Percentiles rank a stretch among this genome's conserved stretches.
Conservation (phyloP, 2,113 vertebrate genomes). For the Antigone vipio region DNA sequence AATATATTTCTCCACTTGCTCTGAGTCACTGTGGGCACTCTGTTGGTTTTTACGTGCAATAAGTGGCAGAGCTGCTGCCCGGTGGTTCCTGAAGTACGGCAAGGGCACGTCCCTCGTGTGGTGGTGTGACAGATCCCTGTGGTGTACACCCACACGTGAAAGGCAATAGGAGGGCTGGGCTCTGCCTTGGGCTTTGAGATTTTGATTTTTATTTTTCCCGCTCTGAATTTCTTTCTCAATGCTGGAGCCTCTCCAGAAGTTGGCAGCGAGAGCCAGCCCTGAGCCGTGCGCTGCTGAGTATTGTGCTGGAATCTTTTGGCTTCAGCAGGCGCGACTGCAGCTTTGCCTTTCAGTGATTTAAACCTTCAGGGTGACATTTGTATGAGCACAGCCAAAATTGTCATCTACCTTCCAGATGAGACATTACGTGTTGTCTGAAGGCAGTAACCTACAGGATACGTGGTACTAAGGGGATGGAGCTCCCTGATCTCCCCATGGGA, state of each 20-base stretch:
- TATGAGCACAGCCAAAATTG: not conserved
- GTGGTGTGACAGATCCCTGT: not conserved
- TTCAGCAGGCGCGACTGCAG: not conserved
- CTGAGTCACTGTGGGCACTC: not conserved
- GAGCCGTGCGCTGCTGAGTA: not conserved
- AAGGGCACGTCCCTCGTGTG: rapidly evolving
- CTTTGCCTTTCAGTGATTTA: not conserved
- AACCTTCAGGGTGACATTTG: not conserved
- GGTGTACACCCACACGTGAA: rapidly evolving
- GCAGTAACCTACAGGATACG: not conserved
- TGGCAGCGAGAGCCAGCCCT: not conserved
- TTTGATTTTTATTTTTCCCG: not conserved
- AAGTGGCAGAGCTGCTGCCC: not conserved
- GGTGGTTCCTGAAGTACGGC: not conserved
- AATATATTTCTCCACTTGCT: not conserved
- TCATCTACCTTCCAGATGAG: not conserved
- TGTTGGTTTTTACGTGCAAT: not conserved
- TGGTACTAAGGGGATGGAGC: not conserved
- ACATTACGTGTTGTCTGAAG: not conserved
- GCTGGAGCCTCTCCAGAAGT: not conserved
- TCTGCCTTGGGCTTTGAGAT: not conserved
- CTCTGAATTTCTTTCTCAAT: not conserved
- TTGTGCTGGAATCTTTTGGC: not conserved
- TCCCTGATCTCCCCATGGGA: not conserved
- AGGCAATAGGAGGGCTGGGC: not conserved